Conservation (phyloP, 2,797 vertebrate species). For the Calcarius lapponicus region DNA sequence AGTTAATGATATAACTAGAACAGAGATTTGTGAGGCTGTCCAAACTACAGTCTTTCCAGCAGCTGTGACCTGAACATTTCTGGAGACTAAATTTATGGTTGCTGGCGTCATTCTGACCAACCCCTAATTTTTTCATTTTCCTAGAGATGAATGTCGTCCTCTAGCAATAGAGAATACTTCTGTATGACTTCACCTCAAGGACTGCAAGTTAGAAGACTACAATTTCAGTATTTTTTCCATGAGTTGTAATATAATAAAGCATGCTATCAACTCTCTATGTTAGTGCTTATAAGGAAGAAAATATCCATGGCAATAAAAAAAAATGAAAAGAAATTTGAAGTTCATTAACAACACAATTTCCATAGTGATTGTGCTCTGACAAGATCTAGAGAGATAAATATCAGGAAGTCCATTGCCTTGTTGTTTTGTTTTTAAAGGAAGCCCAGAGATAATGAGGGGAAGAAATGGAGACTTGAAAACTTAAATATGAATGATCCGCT, state of each 20-base stretch:
- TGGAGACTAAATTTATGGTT: background rate
- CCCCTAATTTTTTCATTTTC: background rate
- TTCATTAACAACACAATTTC: constrained; percentile 13
- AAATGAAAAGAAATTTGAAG: background rate
- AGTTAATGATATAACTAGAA: background rate
- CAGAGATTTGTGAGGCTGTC: background rate
- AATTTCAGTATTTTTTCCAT: background rate
- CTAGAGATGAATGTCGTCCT: background rate
- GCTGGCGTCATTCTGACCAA: background rate
- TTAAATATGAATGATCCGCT: background rate
- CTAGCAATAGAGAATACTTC: background rate
- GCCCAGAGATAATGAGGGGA: background rate
- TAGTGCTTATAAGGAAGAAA: background rate
- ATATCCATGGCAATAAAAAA: background rate
- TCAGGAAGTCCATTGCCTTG: background rate
- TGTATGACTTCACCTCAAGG: background rate
- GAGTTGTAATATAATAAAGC: background rate
- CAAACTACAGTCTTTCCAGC: background rate
- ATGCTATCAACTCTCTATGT: background rate
- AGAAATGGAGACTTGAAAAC: background rate
- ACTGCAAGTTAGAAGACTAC: background rate
- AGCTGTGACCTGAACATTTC: background rate
- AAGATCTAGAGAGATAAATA: constrained; percentile 5
- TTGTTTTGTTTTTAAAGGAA: background rate
- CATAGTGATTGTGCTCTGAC: background rate